Conservation (phyloP, 2,797 vertebrate species). For the Mormyrops attenuatus region DNA sequence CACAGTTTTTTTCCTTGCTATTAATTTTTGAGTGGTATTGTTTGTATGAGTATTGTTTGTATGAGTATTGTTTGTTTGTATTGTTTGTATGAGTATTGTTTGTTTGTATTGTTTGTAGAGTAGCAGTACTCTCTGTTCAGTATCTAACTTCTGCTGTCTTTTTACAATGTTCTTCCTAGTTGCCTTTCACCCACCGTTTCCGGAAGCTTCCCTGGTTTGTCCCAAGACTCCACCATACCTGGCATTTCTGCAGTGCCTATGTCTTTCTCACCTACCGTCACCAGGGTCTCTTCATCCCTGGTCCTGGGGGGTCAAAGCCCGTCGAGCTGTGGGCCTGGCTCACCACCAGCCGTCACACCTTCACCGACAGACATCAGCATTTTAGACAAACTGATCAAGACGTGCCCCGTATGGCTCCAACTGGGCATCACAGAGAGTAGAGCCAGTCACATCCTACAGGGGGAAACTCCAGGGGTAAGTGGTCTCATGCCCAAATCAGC, state of each 20-base stretch:
- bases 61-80: too few relatives aligned
- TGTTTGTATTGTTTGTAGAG: too few relatives aligned
- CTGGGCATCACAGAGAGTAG: conserved; percentile 61
- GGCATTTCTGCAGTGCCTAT: background rate
- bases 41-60: too few relatives aligned
- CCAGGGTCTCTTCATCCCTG: background rate
- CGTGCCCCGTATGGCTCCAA: conserved; percentile 77
- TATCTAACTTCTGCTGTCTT: background rate
- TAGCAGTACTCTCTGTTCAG: background rate
- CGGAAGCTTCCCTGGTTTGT: conserved; percentile 38
- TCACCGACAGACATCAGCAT: conserved; percentile 55
- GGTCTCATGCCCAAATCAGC: background rate
- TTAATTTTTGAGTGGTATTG: background rate
- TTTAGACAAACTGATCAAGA: conserved; percentile 76
- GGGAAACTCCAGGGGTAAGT: conserved; percentile 76
- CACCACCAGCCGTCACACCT: conserved; percentile 29
- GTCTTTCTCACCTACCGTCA: background rate
- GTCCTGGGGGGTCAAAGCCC: background rate
- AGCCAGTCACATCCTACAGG: conserved; percentile 58
- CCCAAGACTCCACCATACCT: background rate
- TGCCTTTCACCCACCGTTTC: background rate
- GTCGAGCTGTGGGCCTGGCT: conserved; percentile 40
- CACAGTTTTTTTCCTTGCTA: background rate
- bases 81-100: too few relatives aligned
- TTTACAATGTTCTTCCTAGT: background rate